Conservation (phyloP, 2,888 invertebrate species). For the Synergus gifuensis region DNA sequence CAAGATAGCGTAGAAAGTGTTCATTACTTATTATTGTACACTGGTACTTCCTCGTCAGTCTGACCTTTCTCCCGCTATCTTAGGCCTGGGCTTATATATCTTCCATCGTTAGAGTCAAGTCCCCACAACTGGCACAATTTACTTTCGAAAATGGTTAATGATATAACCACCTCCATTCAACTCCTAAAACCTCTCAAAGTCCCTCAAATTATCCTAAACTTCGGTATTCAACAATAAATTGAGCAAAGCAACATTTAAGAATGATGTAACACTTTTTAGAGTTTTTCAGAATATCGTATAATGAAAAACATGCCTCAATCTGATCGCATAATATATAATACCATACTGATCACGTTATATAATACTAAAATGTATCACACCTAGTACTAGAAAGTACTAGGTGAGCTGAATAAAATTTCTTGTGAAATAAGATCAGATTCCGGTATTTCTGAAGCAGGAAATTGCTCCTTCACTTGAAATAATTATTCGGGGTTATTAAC, state of each 20-base stretch:
- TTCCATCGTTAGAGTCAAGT: slow-evolving; percentile 51
- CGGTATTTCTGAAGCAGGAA: neutral
- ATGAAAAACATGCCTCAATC: neutral
- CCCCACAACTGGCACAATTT: slow-evolving; percentile 51
- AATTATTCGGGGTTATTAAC: slow-evolving; percentile 1
- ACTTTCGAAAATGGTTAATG: slow-evolving; percentile 48
- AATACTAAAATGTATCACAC: neutral
- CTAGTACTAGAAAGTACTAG: neutral
- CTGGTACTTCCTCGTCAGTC: slow-evolving; percentile 69
- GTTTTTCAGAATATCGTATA: neutral
- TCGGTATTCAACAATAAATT: neutral
- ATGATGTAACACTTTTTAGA: too few species aligned
- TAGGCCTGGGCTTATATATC: slow-evolving; percentile 50
- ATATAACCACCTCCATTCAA: neutral
- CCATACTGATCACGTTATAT: neutral
- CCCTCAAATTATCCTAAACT: neutral
- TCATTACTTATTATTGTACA: slow-evolving; percentile 65
- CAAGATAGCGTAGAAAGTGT: slow-evolving; percentile 64
- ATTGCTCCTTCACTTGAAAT: neutral
- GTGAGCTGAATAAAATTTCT: neutral
- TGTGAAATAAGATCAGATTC: neutral
- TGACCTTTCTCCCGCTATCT: slow-evolving; percentile 71
- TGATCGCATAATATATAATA: neutral
- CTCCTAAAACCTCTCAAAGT: neutral
- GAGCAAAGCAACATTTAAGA: too few species aligned